phyloP scores from a whole-genome alignment of 2,113 vertebrate genomes.

The Coracopsis vasa region DNA sequence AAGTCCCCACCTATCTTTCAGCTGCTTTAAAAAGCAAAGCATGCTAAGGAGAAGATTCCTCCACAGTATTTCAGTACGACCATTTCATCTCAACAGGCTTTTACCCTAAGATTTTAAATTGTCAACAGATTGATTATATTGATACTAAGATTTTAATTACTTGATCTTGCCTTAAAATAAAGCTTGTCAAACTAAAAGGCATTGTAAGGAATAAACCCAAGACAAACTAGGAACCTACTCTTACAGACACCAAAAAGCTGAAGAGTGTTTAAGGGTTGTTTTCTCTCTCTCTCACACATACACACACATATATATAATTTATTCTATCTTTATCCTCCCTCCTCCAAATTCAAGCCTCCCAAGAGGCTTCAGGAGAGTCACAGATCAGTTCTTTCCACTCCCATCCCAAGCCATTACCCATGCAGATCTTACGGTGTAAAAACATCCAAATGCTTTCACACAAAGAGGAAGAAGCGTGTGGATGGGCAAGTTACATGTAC shows the following conservation, averaged over 20 bases:
- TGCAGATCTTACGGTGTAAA: not conserved
- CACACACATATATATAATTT: not conserved
- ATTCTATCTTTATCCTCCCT: not conserved
- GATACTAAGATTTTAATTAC: not conserved
- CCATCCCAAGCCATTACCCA: not conserved
- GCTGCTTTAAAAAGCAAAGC: not conserved
- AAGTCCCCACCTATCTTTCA: not conserved
- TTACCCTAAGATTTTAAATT: not conserved
- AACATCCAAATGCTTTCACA: not conserved
- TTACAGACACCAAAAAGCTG: not conserved
- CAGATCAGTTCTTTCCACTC: not conserved
- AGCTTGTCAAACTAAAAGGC: not conserved
- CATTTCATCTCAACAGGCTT: not conserved
- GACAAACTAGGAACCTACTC: not conserved
- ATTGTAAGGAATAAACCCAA: not conserved
- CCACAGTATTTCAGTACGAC: not conserved
- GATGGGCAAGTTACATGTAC: not conserved
- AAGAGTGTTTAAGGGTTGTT: not conserved
- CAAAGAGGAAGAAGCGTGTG: not conserved
- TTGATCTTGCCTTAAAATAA: not conserved
- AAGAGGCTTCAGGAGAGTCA: not conserved
- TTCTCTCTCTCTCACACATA: not conserved
- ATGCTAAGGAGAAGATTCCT: not conserved
- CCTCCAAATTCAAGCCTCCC: not conserved
- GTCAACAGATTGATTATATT: not conserved